phyloP scores from a whole-genome alignment of 2,797 vertebrate species.

The Coregonus ussuriensis region DNA sequence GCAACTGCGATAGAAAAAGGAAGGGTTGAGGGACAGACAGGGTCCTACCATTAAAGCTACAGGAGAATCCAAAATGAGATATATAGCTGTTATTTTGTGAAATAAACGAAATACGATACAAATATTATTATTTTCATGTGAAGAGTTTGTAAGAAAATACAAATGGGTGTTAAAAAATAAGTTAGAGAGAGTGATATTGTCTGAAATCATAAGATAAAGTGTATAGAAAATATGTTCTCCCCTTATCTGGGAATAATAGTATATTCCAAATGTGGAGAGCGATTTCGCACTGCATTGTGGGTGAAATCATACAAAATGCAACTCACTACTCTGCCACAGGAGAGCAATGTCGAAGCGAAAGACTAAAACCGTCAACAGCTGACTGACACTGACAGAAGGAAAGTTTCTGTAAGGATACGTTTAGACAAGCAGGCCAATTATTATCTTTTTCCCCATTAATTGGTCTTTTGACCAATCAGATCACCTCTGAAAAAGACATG shows the following conservation, averaged over 20 bases:
- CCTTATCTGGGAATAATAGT: conserved; percentile 49
- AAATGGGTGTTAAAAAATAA: neutral
- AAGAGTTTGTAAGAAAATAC: neutral
- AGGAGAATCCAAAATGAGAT: conserved; percentile 52
- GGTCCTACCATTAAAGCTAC: conserved; percentile 69
- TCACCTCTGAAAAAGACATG: no score
- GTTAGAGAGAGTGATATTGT: neutral
- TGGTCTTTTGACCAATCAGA: no score
- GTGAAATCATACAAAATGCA: conserved; percentile 11
- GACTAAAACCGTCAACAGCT: neutral
- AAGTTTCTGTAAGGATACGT: no score
- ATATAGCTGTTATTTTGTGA: neutral
- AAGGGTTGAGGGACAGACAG: conserved; percentile 47
- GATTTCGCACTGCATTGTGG: conserved; percentile 62
- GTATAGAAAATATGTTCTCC: neutral
- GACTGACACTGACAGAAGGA: no score
- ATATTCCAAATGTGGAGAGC: conserved; percentile 18
- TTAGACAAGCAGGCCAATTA: no score
- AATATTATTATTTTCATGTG: neutral
- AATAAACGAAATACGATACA: neutral
- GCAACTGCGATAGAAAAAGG: conserved; percentile 77
- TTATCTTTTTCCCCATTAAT: no score
- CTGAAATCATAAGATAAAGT: neutral
- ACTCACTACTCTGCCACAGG: conserved; percentile 31
- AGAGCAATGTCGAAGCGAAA: conserved; percentile 21